Evolutionary conservation across 1,140 invertebrate species (phyloP), one percentile per base, ranked within the genome.

Genomic region (Habropoda laboriosa): DNA sequence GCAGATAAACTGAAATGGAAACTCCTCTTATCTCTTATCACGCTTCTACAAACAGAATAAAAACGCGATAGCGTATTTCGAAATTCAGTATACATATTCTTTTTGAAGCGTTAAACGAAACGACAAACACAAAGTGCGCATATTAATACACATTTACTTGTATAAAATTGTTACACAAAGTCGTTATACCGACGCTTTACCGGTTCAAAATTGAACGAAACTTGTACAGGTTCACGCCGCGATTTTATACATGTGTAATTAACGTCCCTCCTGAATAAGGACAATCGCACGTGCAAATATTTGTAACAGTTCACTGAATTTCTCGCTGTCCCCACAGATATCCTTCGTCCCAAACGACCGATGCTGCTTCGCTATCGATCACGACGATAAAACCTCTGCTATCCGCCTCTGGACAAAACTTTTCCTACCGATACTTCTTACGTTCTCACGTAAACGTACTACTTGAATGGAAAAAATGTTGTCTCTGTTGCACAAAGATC

Each of bases 251-350:
- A 40, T 12, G 40, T 16, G n/a, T 40, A 67, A 55, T 75, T 75
- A 67, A 75, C 38, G 60, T 16, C 35, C 6, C 3, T 24, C 13
- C 38, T 35, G 61, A 53, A 30, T 66, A 55, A 45, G 38, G 13
- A 75, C 63, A 38, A 74, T 74, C 72, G 27, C 12, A 6, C 27
- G 60, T 55, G 30, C 61, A 75, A 75, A 55, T 75, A 67, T 67
- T 45, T 66, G 61, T 32, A 30, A 66, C 49, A 30, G 21, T 55
- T 67, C 64, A 35, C 49, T 75, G 61, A 74, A 75, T 42, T 55
- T 42, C 49, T 55, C 49, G 18, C 21, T 35, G 27, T 42, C 10
- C 38, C 21, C 49, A 12, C 49, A 67, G 60, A 66, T 67, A 75
- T 66, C 21, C 73, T 67, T 75, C 47, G 7, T 6, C 35, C 72